Conservation (phyloP, 2,113 vertebrate species). For the Mormyrus iriodes region DNA sequence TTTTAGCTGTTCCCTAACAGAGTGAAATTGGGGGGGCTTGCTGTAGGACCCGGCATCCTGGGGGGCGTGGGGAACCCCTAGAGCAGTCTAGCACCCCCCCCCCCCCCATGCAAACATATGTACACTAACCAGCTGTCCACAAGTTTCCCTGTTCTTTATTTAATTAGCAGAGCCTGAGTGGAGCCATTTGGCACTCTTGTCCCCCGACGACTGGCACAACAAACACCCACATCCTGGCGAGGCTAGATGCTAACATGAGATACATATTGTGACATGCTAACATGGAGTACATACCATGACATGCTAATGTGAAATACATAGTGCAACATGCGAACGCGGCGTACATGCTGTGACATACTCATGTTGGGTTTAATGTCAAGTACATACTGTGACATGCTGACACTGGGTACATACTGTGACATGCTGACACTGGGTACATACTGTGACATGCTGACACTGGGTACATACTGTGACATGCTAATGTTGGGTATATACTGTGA, state of each 20-base stretch:
- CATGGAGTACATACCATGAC: neutral
- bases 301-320: neutral
- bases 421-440: neutral
- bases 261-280: neutral
- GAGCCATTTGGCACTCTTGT: neutral
- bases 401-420: neutral
- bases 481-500: neutral
- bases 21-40: neutral
- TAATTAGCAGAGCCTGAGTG: neutral
- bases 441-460: neutral
- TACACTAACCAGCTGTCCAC: neutral
- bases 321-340: neutral
- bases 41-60: neutral
- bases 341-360: neutral
- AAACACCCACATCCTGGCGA: neutral
- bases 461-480: neutral
- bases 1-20: neutral
- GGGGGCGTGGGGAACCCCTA: neutral
- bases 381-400: neutral
- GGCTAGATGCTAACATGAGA: neutral
- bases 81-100: neutral
- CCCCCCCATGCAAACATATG: neutral
- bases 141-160: neutral
- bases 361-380: fast-evolving
- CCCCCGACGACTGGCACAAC: neutral